Percentiles rank a stretch among this genome's conserved stretches.
Evolutionary conservation across 2,888 invertebrate species (phyloP).

Genomic region (Drosophila kokeensis): DNA sequence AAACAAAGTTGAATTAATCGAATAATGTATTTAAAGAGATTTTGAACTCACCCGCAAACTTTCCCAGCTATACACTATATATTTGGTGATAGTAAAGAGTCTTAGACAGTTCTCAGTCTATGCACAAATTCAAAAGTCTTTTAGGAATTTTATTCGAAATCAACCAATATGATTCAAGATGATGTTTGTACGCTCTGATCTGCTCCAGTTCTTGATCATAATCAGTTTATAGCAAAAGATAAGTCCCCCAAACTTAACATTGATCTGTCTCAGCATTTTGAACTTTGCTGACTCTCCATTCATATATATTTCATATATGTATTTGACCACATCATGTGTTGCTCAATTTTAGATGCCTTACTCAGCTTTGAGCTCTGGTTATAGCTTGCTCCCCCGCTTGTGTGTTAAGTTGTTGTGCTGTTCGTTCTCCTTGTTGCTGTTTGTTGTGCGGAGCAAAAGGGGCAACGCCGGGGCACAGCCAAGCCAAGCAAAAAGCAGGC

Average conservation of each 20-base stretch:
- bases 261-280: background rate
- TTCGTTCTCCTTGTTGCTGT: conserved; percentile 39
- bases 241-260: background rate
- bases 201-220: background rate
- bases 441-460: conserved; percentile 31
- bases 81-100: background rate
- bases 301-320: background rate
- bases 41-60: background rate
- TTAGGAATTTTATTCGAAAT: background rate
- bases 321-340: conserved; percentile 21
- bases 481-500: background rate
- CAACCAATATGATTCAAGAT: background rate
- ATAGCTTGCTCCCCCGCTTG: conserved; percentile 30
- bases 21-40: background rate
- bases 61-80: background rate
- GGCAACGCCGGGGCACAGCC: conserved; percentile 48
- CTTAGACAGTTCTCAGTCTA: background rate
- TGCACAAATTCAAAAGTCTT: background rate
- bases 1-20: background rate
- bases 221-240: background rate
- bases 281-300: background rate
- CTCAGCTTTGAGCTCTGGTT: conserved; percentile 11
- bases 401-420: conserved; percentile 19
- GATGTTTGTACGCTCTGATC: background rate
- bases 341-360: conserved; percentile 36